A percentile compares a stretch with the other conserved stretches of the same genome.
Conservation (phyloP, 2,888 invertebrate genomes). For the Agapostemon virescens region DNA sequence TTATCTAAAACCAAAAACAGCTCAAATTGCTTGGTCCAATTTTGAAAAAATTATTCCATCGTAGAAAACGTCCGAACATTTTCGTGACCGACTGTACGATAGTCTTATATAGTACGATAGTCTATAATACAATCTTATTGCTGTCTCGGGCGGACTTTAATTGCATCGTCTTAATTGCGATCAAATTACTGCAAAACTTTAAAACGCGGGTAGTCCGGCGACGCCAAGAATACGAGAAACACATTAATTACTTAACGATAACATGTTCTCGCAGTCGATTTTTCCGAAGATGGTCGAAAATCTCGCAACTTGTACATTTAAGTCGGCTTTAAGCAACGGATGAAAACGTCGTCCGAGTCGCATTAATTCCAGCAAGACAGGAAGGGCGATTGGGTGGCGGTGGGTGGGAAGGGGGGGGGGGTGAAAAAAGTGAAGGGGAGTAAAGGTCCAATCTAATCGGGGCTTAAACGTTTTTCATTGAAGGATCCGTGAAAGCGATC, state of each 20-base stretch:
- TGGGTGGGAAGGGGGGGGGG: not conserved
- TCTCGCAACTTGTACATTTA: slow-evolving; percentile 36
- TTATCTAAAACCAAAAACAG: too few relatives aligned
- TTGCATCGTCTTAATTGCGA: not conserved
- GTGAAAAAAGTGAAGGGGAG: not conserved
- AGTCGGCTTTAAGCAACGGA: slow-evolving; percentile 38
- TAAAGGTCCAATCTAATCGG: slow-evolving; percentile 56
- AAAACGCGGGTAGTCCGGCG: not conserved
- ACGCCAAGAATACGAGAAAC: not conserved
- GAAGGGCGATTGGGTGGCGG: not conserved
- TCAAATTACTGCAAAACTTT: not conserved
- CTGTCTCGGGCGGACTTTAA: too few relatives aligned
- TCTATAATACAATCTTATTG: too few relatives aligned
- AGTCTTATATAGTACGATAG: too few relatives aligned
- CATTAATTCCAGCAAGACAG: slow-evolving; percentile 55
- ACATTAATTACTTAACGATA: slow-evolving; percentile 32
- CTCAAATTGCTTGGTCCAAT: too few relatives aligned
- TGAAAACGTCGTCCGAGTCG: slow-evolving; percentile 38
- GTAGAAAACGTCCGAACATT: too few relatives aligned
- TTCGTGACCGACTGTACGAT: too few relatives aligned
- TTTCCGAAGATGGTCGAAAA: not conserved
- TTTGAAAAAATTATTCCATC: too few relatives aligned
- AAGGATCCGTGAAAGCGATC: slow-evolving; percentile 46
- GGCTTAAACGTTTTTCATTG: slow-evolving; percentile 60
- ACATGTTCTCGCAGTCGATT: slow-evolving; percentile 4